Conservation (phyloP, 2,888 invertebrate genomes). For the Scaptomyza flava region DNA sequence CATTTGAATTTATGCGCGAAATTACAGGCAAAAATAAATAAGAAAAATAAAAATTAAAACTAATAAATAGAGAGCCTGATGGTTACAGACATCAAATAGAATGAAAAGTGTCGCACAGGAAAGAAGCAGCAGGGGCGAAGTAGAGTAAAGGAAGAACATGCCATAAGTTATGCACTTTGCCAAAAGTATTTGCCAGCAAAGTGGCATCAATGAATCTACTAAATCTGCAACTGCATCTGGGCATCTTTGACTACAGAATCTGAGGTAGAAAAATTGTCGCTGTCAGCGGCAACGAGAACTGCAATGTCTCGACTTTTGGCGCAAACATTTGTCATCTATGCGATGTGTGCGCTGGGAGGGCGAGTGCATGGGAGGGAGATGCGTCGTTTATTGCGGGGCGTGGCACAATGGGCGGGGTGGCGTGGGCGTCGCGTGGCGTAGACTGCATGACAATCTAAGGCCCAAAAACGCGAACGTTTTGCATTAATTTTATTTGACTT, state of each 20-base stretch:
- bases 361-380: background rate
- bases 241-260: conserved; percentile 6
- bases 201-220: conserved; percentile 78
- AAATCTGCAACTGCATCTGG: conserved; percentile 29
- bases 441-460: conserved; percentile 70
- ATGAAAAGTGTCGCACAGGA: conserved; percentile 49
- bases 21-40: conserved; percentile 70
- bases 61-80: conserved; percentile 58
- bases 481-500: conserved; percentile 66
- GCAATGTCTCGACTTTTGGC: conserved; percentile 60
- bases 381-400: conserved; percentile 38
- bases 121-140: background rate
- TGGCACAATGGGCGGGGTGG: conserved; percentile 38
- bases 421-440: conserved; percentile 77
- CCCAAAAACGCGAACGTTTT: conserved; percentile 19
- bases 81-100: conserved; percentile 73
- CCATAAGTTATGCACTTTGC: conserved; percentile 63
- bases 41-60: conserved; percentile 41
- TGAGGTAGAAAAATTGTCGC: conserved; percentile 67
- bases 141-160: background rate
- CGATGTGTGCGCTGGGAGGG: background rate
- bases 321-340: conserved; percentile 45
- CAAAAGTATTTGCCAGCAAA: conserved; percentile 74
- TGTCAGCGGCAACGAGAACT: conserved; percentile 67
- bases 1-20: conserved; percentile 72